These are phyloP conservation scores for Papilio glaucus DNA, from an alignment of 1,140 invertebrate species.

Conservation along the genomic window DNA sequence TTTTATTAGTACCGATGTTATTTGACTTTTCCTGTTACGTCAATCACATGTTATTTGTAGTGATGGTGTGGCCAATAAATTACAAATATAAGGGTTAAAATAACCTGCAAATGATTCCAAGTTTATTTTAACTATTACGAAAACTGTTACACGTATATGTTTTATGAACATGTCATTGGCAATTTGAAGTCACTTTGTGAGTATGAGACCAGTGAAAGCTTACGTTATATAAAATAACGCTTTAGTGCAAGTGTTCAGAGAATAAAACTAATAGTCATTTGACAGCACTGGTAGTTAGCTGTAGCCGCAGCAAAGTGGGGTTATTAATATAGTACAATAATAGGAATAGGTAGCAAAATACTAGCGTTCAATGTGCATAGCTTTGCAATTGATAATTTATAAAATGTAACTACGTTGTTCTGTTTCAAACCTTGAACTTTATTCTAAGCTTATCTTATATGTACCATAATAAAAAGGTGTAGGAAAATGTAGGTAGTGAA, in stretches of 20 bases:
- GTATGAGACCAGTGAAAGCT: conserved; percentile 17
- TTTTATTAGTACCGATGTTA: too few species aligned
- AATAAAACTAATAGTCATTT: conserved; percentile 1
- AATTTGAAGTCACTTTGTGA: conserved; percentile 50
- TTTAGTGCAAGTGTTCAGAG: conserved; percentile 14
- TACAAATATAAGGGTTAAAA: too few species aligned
- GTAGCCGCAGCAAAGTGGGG: conserved; percentile 47
- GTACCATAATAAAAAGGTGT: conserved; percentile 7
- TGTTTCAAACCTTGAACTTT: neutral
- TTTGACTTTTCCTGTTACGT: too few species aligned
- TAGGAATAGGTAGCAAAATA: conserved; percentile 41
- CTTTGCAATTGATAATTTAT: neutral
- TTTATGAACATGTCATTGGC: conserved; percentile 56
- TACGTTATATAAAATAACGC: conserved; percentile 2
- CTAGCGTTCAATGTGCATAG: conserved; percentile 13
- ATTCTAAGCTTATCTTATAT: neutral
- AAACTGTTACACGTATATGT: too few species aligned
- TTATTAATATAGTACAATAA: conserved; percentile 68
- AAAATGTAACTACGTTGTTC: neutral
- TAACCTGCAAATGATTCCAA: too few species aligned
- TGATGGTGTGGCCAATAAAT: too few species aligned
- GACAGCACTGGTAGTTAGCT: conserved; percentile 21
- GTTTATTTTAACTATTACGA: too few species aligned
- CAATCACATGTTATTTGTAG: too few species aligned
- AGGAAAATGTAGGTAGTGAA: neutral